phyloP scores from a whole-genome alignment of 2,888 invertebrate species.

The Steinernema carpocapsae region DNA sequence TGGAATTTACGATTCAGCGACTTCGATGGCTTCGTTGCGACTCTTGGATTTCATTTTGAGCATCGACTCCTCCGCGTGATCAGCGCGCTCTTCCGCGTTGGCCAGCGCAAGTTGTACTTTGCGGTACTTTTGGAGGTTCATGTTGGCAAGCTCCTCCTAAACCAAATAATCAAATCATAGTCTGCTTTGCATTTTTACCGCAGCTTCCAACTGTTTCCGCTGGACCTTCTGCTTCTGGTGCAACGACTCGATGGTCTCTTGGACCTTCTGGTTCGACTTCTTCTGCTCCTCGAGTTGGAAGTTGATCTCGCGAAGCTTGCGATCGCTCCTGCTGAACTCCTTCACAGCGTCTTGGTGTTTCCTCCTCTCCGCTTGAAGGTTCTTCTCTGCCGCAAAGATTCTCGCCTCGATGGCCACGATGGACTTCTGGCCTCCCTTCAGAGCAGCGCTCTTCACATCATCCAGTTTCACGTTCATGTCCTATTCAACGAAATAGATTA shows the following conservation, averaged over 20 bases:
- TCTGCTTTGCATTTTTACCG: slow-evolving; percentile 69
- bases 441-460: slow-evolving; percentile 77
- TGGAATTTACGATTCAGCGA: not conserved
- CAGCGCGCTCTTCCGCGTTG: slow-evolving; percentile 73
- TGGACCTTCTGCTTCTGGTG: slow-evolving; percentile 72
- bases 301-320: slow-evolving; percentile 72
- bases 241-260: slow-evolving; percentile 72
- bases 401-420: slow-evolving; percentile 94
- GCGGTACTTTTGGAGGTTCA: slow-evolving; percentile 93
- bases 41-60: slow-evolving; percentile 1
- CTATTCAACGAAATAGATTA: slow-evolving; percentile 76
- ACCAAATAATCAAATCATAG: not conserved
- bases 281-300: slow-evolving; percentile 72
- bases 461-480: slow-evolving; percentile 95
- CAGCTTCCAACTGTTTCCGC: slow-evolving; percentile 73
- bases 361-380: slow-evolving; percentile 96
- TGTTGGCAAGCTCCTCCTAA: slow-evolving; percentile 87
- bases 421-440: slow-evolving; percentile 89
- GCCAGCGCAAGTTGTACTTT: slow-evolving; percentile 77
- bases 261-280: slow-evolving; percentile 71
- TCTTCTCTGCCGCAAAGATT: slow-evolving; percentile 86
- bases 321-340: slow-evolving; percentile 72
- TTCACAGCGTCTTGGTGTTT: slow-evolving; percentile 78
- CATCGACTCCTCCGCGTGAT: slow-evolving; percentile 53
- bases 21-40: slow-evolving; percentile 2